Percentiles rank a stretch among this genome's conserved stretches.
Evolutionary conservation across 2,113 vertebrate species (phyloP).

Genomic region (Sapayoa aenigma): DNA sequence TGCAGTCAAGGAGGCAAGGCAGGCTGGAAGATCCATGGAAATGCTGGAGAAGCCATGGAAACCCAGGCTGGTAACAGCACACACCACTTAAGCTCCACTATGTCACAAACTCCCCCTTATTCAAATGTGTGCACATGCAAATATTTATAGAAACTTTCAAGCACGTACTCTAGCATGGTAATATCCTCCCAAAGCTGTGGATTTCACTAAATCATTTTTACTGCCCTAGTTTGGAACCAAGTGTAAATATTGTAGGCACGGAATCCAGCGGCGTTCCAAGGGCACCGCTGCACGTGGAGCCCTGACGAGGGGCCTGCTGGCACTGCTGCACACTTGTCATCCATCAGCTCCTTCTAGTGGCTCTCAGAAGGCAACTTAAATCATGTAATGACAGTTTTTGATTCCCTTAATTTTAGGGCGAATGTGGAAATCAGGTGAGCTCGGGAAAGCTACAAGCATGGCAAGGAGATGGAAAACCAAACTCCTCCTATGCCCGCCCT

Average conservation of each 20-base stretch:
- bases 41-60: neutral
- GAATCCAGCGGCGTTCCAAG: rapidly evolving
- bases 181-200: neutral
- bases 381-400: neutral
- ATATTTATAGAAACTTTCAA: neutral
- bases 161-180: neutral
- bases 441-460: neutral
- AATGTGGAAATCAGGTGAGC: neutral
- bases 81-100: neutral
- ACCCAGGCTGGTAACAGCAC: rapidly evolving
- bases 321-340: neutral
- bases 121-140: neutral
- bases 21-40: neutral
- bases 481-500: neutral
- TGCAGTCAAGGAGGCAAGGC: neutral
- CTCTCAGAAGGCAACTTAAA: neutral
- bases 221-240: neutral
- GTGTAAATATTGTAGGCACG: neutral
- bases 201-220: neutral
- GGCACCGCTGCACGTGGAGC: neutral
- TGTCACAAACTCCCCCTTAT: neutral
- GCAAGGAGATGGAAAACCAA: neutral
- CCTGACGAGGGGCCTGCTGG: neutral
- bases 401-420: neutral
- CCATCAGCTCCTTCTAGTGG: neutral